Conservation (phyloP, 2,888 invertebrate genomes). For the Lycia hirtaria region DNA sequence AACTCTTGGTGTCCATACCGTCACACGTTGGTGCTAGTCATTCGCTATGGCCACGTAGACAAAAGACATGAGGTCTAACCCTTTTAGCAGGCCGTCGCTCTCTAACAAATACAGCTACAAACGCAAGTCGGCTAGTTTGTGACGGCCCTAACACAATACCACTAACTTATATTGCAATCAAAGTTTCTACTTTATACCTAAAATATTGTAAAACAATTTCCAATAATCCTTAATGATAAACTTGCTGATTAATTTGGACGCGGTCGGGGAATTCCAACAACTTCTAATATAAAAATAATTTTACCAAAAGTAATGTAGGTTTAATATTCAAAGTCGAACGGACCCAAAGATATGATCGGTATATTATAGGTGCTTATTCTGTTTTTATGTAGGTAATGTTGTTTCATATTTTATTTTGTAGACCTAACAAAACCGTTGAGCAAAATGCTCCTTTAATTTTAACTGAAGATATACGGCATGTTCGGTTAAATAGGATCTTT, state of each 20-base stretch:
- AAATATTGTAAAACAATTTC: conserved; percentile 28
- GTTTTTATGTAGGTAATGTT: background rate
- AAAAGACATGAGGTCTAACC: too few species aligned
- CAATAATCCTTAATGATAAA: conserved; percentile 16
- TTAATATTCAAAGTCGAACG: background rate
- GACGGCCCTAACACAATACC: conserved; percentile 1
- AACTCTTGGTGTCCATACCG: too few species aligned
- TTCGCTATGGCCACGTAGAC: too few species aligned
- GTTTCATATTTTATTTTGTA: background rate
- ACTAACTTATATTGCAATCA: conserved; percentile 18
- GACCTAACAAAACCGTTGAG: background rate
- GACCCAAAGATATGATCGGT: background rate
- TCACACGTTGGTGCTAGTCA: too few species aligned
- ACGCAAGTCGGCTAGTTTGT: background rate
- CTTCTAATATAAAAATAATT: background rate
- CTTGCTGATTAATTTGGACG: background rate
- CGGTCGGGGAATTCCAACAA: background rate
- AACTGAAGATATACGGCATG: too few species aligned
- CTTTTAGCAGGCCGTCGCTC: too few species aligned
- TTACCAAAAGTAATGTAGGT: background rate
- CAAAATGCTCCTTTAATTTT: too few species aligned
- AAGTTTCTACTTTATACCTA: conserved; percentile 10
- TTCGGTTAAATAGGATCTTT: too few species aligned
- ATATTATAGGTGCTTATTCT: background rate
- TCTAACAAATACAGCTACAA: background rate